These are phyloP conservation scores for Cryptus armator DNA, from an alignment of 2,888 invertebrate genomes.

Conservation along the genomic window DNA sequence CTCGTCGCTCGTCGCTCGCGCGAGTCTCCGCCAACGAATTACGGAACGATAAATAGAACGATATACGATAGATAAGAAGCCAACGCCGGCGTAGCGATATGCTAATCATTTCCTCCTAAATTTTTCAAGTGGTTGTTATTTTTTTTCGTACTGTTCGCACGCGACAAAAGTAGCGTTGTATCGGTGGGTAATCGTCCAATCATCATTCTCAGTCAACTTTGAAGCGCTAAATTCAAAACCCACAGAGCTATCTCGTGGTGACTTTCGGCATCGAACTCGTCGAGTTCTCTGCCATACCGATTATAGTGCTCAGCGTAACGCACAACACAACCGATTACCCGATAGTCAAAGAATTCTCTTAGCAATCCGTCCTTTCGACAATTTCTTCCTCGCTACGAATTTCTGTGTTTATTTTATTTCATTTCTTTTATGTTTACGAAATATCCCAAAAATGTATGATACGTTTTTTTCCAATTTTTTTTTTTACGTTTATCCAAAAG, in stretches of 20 bases:
- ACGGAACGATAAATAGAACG: slow-evolving; percentile 7
- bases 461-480: slow-evolving; percentile 2
- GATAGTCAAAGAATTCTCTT: background rate
- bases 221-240: slow-evolving; percentile 16
- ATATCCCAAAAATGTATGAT: too few relatives aligned
- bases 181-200: background rate
- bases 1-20: background rate
- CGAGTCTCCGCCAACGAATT: background rate
- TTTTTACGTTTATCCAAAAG: background rate
- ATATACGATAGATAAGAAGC: background rate
- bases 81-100: background rate
- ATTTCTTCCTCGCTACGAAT: background rate
- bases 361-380: background rate
- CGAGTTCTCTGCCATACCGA: slow-evolving; percentile 65
- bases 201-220: background rate
- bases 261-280: slow-evolving; percentile 32
- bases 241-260: slow-evolving; percentile 69
- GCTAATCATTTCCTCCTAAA: background rate
- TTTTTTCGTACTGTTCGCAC: background rate
- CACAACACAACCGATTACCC: background rate
- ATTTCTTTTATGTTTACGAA: too few relatives aligned
- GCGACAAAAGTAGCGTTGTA: background rate
- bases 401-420: background rate
- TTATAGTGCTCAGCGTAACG: slow-evolving; percentile 24
- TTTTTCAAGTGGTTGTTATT: background rate